Base-by-base conservation (phyloP, 2,113 vertebrate species). In the Apaloderma vittatum region DNA sequence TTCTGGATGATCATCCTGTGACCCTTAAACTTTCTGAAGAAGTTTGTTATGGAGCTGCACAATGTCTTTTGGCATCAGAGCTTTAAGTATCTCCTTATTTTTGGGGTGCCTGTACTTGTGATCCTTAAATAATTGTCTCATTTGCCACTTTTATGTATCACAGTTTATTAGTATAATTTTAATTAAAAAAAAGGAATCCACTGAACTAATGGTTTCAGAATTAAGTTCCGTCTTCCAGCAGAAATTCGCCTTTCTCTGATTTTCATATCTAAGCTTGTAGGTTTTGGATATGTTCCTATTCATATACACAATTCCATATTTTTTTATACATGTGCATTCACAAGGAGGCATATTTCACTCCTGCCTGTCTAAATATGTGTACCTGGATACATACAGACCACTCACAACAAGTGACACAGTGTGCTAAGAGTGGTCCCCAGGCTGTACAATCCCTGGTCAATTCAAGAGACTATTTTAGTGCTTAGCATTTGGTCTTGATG, bases 61-160 rank as follows among this genome's bases (percentile, higher is more conserved):
- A 70, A 65, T 61, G 34, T 46, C 26, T 77, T 67, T 63, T 57
- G 29, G 37, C 22, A 73, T 36, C 27, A 46, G 19, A 20, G 61
- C 29, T 82, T 45, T 52, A 30, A 51, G 4, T 49, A 11, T 65
- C 30, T 91, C 15, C 79, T n/a, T 26, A 15, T 81, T 95, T 55
- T 66, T 11, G 6, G 20, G 5, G 2, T n/a, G 23, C 40, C 12
- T 52, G 6, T 66, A 48, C 15, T 82, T 0, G 0, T 0, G 0
- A n/a, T 54, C n/a, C 5, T 1, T 67, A 75, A 62, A 6, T 59
- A 61, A 54, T 83, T 9, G 12, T 49, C 15, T 78, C n/a, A 78
- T 15, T 40, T 34, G 14, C 54, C 16, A 36, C 30, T 68, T 75
- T 15, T 22, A 0, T 40, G 10, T 75, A 8, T 83, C 21, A 20